Percentiles rank a stretch among this genome's conserved stretches.
Evolutionary conservation across 2,888 invertebrate species (phyloP).

Genomic region (Nesidiocoris tenuis): DNA sequence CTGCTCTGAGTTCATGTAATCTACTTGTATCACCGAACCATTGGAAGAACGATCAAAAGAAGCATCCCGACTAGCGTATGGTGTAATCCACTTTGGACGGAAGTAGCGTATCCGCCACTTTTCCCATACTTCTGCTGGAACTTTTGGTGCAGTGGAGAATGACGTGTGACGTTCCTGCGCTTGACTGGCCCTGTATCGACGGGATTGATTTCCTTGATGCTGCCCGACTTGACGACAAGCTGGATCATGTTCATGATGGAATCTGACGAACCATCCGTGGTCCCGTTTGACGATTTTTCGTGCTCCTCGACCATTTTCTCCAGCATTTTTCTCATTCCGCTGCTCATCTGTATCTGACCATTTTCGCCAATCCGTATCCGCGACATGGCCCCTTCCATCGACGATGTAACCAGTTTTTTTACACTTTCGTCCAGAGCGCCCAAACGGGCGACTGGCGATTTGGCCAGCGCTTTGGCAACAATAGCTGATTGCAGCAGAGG

Average conservation of each 20-base stretch:
- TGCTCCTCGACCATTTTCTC: conserved; percentile 4
- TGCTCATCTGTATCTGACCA: conserved; percentile 22
- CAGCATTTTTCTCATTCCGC: conserved; percentile 19
- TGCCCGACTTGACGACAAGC: neutral
- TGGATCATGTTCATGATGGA: conserved; percentile 8
- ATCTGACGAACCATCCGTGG: neutral
- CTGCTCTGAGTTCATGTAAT: too few species aligned
- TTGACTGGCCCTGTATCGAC: neutral
- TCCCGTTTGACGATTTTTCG: neutral
- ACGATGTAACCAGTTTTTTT: conserved; percentile 3
- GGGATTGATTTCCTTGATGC: neutral
- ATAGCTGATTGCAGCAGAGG: conserved; percentile 15
- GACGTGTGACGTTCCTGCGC: conserved; percentile 9
- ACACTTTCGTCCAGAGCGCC: conserved; percentile 25
- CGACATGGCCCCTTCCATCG: conserved; percentile 22
- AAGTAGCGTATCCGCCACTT: neutral
- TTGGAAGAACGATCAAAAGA: neutral
- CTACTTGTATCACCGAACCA: neutral
- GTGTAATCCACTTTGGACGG: neutral
- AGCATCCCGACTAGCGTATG: neutral
- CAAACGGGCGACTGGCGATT: conserved; percentile 30
- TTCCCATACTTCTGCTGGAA: conserved; percentile 27
- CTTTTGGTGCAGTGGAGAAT: conserved; percentile 18
- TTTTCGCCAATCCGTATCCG: conserved; percentile 10
- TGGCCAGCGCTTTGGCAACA: conserved; percentile 15